phyloP scores from a whole-genome alignment of 1,140 invertebrate species.

The Eupristina koningsbergeri region DNA sequence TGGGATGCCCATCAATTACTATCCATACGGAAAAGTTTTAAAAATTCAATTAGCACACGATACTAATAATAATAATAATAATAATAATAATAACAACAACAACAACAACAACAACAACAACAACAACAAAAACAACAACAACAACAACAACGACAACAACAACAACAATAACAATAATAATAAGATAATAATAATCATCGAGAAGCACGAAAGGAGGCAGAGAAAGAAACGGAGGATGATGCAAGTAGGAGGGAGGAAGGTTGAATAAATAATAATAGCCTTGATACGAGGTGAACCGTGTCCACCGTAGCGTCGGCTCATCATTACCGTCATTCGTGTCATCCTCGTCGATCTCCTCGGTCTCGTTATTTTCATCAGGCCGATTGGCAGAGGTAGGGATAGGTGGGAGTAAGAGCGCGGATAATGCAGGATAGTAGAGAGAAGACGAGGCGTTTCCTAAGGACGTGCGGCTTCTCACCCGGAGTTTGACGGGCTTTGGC shows the following conservation, averaged over 20 bases:
- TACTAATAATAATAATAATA: neutral
- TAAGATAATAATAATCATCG: too few species aligned
- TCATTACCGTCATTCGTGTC: too few species aligned
- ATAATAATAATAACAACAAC: too few species aligned
- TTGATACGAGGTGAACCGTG: slow-evolving; percentile 16
- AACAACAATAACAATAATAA: too few species aligned
- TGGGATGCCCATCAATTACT: neutral
- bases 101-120: too few species aligned
- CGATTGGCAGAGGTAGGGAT: too few species aligned
- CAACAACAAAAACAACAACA: too few species aligned
- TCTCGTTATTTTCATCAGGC: too few species aligned
- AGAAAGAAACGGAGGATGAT: neutral
- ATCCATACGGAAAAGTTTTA: neutral
- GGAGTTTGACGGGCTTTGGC: neutral
- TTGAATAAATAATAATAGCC: slow-evolving; percentile 37
- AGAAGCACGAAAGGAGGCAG: too few species aligned
- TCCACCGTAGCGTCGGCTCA: neutral
- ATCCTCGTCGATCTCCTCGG: too few species aligned
- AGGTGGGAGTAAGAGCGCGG: neutral
- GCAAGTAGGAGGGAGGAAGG: neutral
- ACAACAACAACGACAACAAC: too few species aligned
- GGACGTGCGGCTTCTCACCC: neutral
- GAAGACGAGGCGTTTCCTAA: neutral
- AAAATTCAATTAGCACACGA: neutral
- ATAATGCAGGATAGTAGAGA: neutral